Base-by-base conservation (phyloP, 2,113 vertebrate genomes). In the Suncus etruscus region DNA sequence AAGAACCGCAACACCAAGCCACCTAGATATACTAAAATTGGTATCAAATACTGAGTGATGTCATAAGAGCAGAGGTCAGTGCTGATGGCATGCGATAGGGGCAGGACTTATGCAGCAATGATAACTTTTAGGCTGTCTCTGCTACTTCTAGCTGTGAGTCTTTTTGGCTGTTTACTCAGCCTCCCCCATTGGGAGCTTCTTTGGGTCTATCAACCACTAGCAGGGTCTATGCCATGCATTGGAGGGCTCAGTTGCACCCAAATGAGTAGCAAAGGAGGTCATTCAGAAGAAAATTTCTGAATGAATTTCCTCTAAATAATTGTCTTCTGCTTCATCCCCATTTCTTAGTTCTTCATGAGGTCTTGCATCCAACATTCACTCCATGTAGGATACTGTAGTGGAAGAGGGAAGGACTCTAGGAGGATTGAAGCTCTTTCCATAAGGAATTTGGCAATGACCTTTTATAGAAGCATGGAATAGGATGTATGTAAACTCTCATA, bases 401-500 rank as follows among this genome's bases (percentile, higher is more conserved):
- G 63, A 50, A 77, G 14, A 81, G n/a, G 14, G 11, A 11, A 83
- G 24, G 47, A 22, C 58, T 87, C 65, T 54, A 15, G 87, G 58
- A 0, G 8, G 75, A 81, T 70, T 51, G 58, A 61, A 16, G 58
- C 65, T 47, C 79, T 87, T 16, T 31, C 90, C 70, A 16, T 87
- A 86, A 92, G 86, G 92, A 87, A 89, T 58, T 86, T 96, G 95
- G 90, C 86, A 90, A 68, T 82, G 39, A 27, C 39, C 86, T 84
- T 68, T 80, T n/a, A 69, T 31, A 65, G 79, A 45, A 90, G 50
- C 54, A 54, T 80, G 25, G 25, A 65, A 50, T 72, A 92, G 77
- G 81, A 91, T 92, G 79, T 72, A 20, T 25, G 83, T 86, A 48
- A 25, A 73, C 16, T 58, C 7, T 20, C 58, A 54, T 54, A 83